A percentile compares a stretch with the other conserved stretches of the same genome.
Conservation (phyloP, 2,888 invertebrate genomes). For the Rotaria sp. region DNA sequence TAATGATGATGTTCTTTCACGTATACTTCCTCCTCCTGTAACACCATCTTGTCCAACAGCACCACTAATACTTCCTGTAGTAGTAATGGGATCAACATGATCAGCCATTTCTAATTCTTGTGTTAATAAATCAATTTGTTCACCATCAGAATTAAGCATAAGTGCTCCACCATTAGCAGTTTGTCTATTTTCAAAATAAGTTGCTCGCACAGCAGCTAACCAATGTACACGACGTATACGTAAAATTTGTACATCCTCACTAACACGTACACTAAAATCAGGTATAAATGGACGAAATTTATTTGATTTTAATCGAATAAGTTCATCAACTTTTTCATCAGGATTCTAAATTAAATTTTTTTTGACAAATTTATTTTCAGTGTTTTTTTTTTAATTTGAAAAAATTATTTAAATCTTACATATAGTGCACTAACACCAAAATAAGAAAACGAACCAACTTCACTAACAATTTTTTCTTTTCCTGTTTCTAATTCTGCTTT, state of each 20-base stretch:
- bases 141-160: not conserved
- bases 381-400: not conserved
- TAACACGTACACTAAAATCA: constrained; percentile 39
- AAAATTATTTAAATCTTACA: not conserved
- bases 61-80: not conserved
- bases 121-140: constrained; percentile 15
- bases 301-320: not conserved
- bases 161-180: not conserved
- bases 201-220: constrained; percentile 24
- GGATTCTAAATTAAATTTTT: not conserved
- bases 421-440: constrained; percentile 37
- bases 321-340: not conserved
- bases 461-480: constrained; percentile 33
- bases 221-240: constrained; percentile 17
- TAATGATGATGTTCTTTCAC: too few species aligned
- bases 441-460: constrained; percentile 38
- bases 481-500: constrained; percentile 32
- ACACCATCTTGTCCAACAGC: not conserved
- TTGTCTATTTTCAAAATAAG: constrained; percentile 17
- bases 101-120: constrained; percentile 2
- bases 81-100: not conserved
- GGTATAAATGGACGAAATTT: constrained; percentile 17
- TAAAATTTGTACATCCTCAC: constrained; percentile 32
- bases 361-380: not conserved
- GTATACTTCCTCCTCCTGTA: too few species aligned